Conservation (phyloP, 2,888 invertebrate species). For the Incurvaria masculella region DNA sequence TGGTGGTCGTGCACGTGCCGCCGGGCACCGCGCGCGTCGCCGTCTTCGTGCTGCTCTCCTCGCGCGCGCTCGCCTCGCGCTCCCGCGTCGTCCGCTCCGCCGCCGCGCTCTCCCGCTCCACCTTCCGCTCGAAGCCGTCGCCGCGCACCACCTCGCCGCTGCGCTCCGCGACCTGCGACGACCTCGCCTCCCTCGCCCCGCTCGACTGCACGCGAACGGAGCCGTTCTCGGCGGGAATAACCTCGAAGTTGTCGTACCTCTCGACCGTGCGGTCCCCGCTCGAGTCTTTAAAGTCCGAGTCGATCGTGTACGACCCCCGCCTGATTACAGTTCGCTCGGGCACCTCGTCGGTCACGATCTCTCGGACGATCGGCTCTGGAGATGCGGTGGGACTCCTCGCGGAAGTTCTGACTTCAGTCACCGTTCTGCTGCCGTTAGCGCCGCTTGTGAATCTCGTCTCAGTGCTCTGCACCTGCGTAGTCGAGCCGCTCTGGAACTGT, state of each 20-base stretch:
- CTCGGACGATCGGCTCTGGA: neutral
- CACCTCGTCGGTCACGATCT: neutral
- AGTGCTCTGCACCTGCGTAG: conserved; percentile 2
- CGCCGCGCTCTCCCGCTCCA: conserved; percentile 9
- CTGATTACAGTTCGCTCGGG: conserved; percentile 34
- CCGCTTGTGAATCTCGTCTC: conserved; percentile 5
- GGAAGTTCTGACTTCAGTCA: neutral
- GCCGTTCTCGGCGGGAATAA: conserved; percentile 39
- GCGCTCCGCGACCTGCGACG: conserved; percentile 27
- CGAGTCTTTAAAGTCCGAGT: conserved; percentile 21
- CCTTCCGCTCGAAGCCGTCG: conserved; percentile 36
- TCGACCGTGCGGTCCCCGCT: conserved; percentile 32
- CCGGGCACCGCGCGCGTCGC: neutral
- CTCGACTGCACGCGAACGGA: conserved; percentile 28
- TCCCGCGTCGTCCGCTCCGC: neutral
- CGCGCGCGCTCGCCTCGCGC: neutral
- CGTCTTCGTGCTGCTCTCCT: neutral
- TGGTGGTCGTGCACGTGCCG: neutral
- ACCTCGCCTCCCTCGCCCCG: conserved; percentile 35
- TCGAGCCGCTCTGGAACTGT: neutral
- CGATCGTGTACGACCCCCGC: conserved; percentile 47
- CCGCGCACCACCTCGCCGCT: conserved; percentile 30
- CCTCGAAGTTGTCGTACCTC: conserved; percentile 34
- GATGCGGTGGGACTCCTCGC: neutral
- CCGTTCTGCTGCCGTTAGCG: neutral